These are phyloP conservation scores for Campylomormyrus numenius DNA, from an alignment of 2,113 vertebrate genomes.

Conservation along the genomic window DNA sequence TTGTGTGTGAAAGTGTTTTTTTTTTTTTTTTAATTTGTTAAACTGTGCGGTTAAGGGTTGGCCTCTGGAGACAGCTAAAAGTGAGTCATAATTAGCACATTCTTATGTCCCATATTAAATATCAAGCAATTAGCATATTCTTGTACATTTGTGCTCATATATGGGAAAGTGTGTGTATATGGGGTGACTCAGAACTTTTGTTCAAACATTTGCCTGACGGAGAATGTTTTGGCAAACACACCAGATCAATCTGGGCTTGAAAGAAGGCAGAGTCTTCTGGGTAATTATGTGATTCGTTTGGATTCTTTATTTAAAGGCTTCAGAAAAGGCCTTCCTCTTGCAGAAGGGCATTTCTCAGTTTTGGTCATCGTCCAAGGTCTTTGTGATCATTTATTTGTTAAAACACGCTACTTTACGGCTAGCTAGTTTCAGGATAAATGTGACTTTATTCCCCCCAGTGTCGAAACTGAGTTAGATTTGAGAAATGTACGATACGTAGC, in stretches of 20 bases:
- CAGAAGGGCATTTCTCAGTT: conserved; percentile 56
- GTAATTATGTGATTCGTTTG: conserved; percentile 66
- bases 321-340: conserved; percentile 58
- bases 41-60: conserved; percentile 51
- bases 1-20: conserved; percentile 13
- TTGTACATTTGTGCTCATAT: conserved; percentile 50
- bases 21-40: conserved; percentile 55
- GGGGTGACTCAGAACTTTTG: conserved; percentile 49
- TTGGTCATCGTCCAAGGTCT: conserved; percentile 58
- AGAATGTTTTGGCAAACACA: conserved; percentile 60
- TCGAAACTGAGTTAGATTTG: background rate
- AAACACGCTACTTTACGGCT: conserved; percentile 45
- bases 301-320: conserved; percentile 67
- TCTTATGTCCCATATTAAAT: conserved; percentile 80
- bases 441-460: conserved; percentile 12
- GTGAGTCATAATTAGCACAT: conserved; percentile 76
- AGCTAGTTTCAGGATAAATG: conserved; percentile 36
- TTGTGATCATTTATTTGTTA: conserved; percentile 57
- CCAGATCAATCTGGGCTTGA: conserved; percentile 57
- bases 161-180: conserved; percentile 54
- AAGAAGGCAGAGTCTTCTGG: conserved; percentile 60
- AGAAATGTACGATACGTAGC: background rate
- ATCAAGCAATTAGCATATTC: conserved; percentile 71
- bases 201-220: conserved; percentile 53
- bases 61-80: conserved; percentile 60